Evolutionary conservation across 2,797 vertebrate genomes (phyloP).

Genomic region (Oceanodroma leucorhoa): DNA sequence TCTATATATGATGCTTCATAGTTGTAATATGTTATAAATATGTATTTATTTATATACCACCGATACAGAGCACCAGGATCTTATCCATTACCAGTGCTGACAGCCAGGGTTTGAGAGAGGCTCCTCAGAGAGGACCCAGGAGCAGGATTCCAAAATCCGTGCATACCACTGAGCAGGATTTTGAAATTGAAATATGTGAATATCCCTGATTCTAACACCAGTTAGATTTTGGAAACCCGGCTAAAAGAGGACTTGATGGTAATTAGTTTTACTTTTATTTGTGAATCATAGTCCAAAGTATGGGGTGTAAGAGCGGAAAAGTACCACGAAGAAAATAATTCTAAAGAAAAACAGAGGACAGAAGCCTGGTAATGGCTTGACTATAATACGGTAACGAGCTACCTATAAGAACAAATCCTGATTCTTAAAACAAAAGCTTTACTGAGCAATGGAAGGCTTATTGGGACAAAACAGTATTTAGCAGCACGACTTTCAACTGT

Average conservation of each 20-base stretch:
- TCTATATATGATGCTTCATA: background rate
- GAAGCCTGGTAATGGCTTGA: background rate
- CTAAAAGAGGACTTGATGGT: background rate
- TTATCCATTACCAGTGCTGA: background rate
- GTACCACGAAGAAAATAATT: background rate
- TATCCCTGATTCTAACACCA: background rate
- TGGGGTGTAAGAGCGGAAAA: background rate
- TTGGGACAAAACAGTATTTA: background rate
- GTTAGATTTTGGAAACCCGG: background rate
- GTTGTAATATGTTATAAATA: background rate
- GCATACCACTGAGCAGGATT: rapidly evolving
- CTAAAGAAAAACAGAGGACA: background rate
- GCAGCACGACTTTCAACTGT: background rate
- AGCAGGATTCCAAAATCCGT: background rate
- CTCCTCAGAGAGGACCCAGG: background rate
- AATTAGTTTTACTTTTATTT: background rate
- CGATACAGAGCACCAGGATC: background rate
- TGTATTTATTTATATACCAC: background rate
- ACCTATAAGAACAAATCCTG: background rate
- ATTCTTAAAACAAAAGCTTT: background rate
- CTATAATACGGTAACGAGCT: background rate
- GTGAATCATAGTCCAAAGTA: background rate
- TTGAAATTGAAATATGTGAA: background rate
- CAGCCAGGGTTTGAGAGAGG: background rate
- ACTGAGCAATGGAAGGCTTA: background rate